Percentiles rank a stretch among this genome's conserved stretches.
Evolutionary conservation across 2,113 vertebrate genomes (phyloP).

Genomic region (Saimiri boliviensis): DNA sequence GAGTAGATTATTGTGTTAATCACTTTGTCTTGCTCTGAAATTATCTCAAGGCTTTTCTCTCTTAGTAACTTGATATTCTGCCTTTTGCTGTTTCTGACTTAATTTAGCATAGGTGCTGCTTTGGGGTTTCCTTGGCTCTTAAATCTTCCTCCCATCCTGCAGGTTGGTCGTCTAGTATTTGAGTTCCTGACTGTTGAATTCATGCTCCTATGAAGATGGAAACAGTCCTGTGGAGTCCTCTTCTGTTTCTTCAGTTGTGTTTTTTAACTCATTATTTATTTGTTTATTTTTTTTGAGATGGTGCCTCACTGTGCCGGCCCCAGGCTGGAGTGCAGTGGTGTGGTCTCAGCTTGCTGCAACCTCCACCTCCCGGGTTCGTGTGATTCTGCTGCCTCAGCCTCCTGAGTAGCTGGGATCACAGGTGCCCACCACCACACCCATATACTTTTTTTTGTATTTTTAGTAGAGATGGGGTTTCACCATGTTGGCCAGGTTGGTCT

Average conservation of each 20-base stretch:
- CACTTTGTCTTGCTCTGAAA: background rate
- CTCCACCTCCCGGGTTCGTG: too few species aligned
- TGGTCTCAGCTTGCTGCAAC: too few species aligned
- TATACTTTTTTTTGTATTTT: too few species aligned
- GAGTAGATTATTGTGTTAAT: background rate
- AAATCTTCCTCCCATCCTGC: fast-evolving
- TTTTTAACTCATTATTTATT: too few species aligned
- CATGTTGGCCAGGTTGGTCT: too few species aligned
- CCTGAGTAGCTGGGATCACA: too few species aligned
- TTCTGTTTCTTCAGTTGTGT: fast-evolving
- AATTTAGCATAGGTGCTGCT: fast-evolving
- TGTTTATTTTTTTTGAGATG: too few species aligned
- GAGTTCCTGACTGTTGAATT: fast-evolving
- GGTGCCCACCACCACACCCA: too few species aligned
- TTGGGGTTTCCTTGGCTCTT: fast-evolving
- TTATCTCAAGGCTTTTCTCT: background rate
- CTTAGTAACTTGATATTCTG: fast-evolving
- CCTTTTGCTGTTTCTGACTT: background rate
- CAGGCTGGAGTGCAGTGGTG: too few species aligned
- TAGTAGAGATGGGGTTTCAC: too few species aligned
- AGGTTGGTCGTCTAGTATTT: fast-evolving
- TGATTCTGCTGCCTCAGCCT: too few species aligned
- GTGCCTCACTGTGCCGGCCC: too few species aligned
- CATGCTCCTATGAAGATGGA: fast-evolving
- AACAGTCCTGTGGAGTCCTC: background rate